Conservation (phyloP, 2,113 vertebrate species). For the Brachyhypopomus gauderio region DNA sequence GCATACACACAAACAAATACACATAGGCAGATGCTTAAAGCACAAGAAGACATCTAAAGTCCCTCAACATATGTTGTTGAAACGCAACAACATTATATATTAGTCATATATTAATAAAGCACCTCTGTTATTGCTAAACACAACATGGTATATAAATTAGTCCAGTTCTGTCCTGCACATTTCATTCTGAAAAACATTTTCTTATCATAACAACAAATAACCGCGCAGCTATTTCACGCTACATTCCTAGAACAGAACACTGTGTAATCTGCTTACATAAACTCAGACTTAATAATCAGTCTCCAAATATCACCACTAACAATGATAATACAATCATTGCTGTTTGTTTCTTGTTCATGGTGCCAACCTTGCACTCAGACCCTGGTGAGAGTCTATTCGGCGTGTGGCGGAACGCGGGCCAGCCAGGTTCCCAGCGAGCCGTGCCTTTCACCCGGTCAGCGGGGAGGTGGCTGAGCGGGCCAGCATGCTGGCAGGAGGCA, state of each 20-base stretch:
- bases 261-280: slow-evolving; percentile 12
- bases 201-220: neutral
- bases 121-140: no score
- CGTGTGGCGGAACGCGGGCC: slow-evolving; percentile 54
- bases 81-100: no score
- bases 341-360: slow-evolving; percentile 46
- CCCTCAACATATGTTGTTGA: no score
- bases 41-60: no score
- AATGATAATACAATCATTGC: slow-evolving; percentile 35
- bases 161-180: neutral
- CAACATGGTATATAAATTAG: neutral
- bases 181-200: neutral
- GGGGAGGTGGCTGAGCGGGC: slow-evolving; percentile 46
- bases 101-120: no score
- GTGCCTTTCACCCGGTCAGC: slow-evolving; percentile 49
- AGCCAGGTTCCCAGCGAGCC: slow-evolving; percentile 48
- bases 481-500: slow-evolving; percentile 44
- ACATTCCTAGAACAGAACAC: neutral
- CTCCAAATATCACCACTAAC: slow-evolving; percentile 10
- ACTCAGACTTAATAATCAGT: slow-evolving; percentile 27
- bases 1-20: no score
- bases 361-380: slow-evolving; percentile 43
- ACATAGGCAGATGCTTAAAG: no score
- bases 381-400: slow-evolving; percentile 50
- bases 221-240: neutral